phyloP scores from a whole-genome alignment of 2,888 invertebrate genomes.

The Agrochola lota region DNA sequence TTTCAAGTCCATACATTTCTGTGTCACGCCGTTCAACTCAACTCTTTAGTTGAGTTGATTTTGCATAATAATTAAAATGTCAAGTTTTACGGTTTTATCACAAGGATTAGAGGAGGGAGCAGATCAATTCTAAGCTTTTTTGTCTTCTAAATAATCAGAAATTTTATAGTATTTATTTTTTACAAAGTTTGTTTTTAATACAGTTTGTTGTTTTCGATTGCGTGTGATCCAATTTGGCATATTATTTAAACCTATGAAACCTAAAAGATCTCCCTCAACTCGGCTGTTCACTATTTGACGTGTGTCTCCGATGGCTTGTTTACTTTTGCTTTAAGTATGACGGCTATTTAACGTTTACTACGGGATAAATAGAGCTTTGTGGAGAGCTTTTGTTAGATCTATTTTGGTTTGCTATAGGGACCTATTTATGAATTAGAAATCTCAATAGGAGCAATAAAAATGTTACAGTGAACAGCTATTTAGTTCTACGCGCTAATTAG shows the following conservation, averaged over 20 bases:
- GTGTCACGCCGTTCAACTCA: too few relatives aligned
- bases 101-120: background rate
- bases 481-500: background rate
- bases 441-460: background rate
- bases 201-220: background rate
- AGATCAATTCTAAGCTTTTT: background rate
- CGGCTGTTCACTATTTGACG: background rate
- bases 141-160: background rate
- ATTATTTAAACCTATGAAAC: background rate
- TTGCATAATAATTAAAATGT: background rate
- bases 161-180: background rate
- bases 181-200: background rate
- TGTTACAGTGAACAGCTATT: background rate
- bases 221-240: background rate
- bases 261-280: background rate
- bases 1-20: too few relatives aligned
- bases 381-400: slow-evolving; percentile 6
- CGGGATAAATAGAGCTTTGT: slow-evolving; percentile 7
- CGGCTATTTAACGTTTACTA: slow-evolving; percentile 57
- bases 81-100: background rate
- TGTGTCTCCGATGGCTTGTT: slow-evolving; percentile 49
- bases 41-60: background rate
- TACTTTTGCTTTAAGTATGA: slow-evolving; percentile 50
- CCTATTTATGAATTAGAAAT: background rate
- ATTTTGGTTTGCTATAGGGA: background rate